These are phyloP conservation scores for Autographa gamma DNA, from an alignment of 2,888 invertebrate genomes.

Conservation along the genomic window DNA sequence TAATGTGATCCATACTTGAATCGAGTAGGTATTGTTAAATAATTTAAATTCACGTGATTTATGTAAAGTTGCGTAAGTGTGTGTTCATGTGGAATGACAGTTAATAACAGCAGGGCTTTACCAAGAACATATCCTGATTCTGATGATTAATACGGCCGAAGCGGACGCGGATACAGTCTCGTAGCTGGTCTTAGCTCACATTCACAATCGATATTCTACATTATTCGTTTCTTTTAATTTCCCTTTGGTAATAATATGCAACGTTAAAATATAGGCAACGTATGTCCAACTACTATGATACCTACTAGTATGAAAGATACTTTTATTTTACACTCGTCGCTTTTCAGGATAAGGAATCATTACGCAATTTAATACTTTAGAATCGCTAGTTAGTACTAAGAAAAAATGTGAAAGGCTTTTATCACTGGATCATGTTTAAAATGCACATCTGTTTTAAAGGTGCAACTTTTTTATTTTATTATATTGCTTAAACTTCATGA, in stretches of 20 bases:
- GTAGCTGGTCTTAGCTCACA: slow-evolving; percentile 9
- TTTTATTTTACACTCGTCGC: too few species aligned
- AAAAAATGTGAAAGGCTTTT: too few species aligned
- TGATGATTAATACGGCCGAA: slow-evolving; percentile 51
- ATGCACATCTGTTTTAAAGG: too few species aligned
- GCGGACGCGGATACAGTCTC: slow-evolving; percentile 52
- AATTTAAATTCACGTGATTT: background rate
- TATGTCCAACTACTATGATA: too few species aligned
- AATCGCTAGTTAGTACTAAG: too few species aligned
- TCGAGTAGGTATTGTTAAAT: background rate
- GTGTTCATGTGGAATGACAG: slow-evolving; percentile 27
- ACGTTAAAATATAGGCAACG: slow-evolving; percentile 7
- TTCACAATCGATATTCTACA: background rate
- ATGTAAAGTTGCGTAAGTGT: slow-evolving; percentile 13
- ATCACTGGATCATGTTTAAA: too few species aligned
- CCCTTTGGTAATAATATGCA: background rate
- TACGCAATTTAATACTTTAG: too few species aligned
- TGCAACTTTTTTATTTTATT: too few species aligned
- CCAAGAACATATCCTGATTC: slow-evolving; percentile 50
- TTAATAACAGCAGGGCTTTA: slow-evolving; percentile 36
- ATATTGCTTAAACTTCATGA: too few species aligned
- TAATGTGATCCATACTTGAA: background rate
- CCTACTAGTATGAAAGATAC: too few species aligned
- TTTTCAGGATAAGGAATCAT: too few species aligned
- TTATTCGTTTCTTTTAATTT: slow-evolving; percentile 5